These are phyloP conservation scores for Artibeus lituratus DNA, from an alignment of 2,797 vertebrate genomes.

Conservation along the genomic window DNA sequence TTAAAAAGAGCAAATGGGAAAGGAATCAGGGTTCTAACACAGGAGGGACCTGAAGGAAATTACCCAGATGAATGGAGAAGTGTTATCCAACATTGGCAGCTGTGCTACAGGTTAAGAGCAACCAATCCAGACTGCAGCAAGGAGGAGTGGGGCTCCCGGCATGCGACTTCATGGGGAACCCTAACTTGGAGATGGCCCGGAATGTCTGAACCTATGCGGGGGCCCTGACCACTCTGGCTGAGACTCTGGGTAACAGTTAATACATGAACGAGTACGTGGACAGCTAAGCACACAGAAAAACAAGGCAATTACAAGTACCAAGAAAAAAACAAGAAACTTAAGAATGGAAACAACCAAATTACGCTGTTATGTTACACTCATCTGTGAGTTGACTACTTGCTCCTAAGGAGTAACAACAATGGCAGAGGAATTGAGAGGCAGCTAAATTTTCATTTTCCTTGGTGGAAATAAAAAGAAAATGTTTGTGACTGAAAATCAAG, in stretches of 20 bases:
- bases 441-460: not conserved
- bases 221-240: not conserved
- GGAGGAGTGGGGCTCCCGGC: too few species aligned
- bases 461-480: not conserved
- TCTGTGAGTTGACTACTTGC: not conserved
- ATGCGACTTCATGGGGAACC: not conserved
- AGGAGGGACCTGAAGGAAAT: not conserved
- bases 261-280: not conserved
- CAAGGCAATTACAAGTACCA: not conserved
- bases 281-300: not conserved
- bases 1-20: not conserved
- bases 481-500: not conserved
- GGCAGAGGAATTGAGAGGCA: not conserved
- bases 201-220: not conserved
- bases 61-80: not conserved
- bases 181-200: not conserved
- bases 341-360: not conserved
- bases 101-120: not conserved
- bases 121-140: too few species aligned
- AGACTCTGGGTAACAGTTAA: not conserved
- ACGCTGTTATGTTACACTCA: not conserved
- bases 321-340: not conserved
- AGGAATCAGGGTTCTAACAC: not conserved
- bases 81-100: not conserved
- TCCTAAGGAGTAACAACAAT: not conserved